phyloP scores from a whole-genome alignment of 2,888 invertebrate genomes.

The Acanthococcus lagerstroemiae region DNA sequence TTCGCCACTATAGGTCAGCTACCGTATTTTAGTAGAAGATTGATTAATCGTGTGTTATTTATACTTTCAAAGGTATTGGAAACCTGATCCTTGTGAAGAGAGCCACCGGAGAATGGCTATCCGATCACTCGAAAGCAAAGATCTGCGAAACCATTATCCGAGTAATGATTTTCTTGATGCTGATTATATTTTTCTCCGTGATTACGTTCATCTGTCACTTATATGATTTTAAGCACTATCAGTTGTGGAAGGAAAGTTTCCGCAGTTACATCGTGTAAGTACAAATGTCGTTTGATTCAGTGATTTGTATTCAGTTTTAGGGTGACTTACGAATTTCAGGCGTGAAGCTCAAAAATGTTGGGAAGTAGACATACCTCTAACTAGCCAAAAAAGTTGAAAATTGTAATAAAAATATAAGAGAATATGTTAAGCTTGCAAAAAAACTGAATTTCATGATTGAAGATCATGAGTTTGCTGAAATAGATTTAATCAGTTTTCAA shows the following conservation, averaged over 20 bases:
- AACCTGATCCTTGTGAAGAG: slow-evolving; percentile 69
- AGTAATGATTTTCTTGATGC: slow-evolving; percentile 67
- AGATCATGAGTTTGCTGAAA: too few species aligned
- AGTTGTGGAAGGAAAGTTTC: slow-evolving; percentile 65
- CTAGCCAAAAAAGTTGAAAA: too few species aligned
- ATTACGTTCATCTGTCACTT: slow-evolving; percentile 73
- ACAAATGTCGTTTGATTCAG: not conserved
- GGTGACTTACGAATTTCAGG: too few species aligned
- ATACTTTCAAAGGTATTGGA: slow-evolving; percentile 52
- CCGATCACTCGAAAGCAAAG: slow-evolving; percentile 71
- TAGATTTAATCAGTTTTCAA: too few species aligned
- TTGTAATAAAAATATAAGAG: too few species aligned
- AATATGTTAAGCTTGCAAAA: too few species aligned
- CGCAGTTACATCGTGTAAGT: slow-evolving; percentile 73
- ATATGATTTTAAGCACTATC: slow-evolving; percentile 66
- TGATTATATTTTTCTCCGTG: slow-evolving; percentile 65
- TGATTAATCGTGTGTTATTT: too few species aligned
- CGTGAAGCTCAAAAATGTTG: too few species aligned
- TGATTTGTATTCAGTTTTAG: too few species aligned
- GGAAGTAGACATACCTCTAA: too few species aligned
- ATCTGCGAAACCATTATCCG: slow-evolving; percentile 77
- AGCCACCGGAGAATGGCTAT: slow-evolving; percentile 72
- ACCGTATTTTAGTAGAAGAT: slow-evolving; percentile 15
- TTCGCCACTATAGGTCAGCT: too few species aligned
- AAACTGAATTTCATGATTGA: too few species aligned